Percentiles rank a stretch among this genome's conserved stretches.
These are phyloP conservation scores for rat (Rattus norvegicus) DNA, from an alignment of 2,113 vertebrate genomes.

Conservation along the genomic window GRCr8 NC_086025.1:85247501-85248000, in stretches of 20 bases:
- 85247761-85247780: neutral
- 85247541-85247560: no score
- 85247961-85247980: neutral
- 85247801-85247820: neutral
- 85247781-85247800: neutral
- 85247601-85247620: neutral
- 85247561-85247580: neutral
- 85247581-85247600: neutral
- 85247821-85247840: neutral
- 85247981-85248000: neutral
- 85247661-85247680: neutral
- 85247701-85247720: neutral
- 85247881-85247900: no score
- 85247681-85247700: neutral
- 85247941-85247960: neutral
- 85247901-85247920: neutral
- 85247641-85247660: neutral
- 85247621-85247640: neutral
- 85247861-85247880: neutral
- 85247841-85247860: neutral
- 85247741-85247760: neutral
- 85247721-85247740: neutral
- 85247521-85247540: neutral
- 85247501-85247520: no score
- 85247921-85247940: neutral